phyloP scores from a whole-genome alignment of 2,888 invertebrate genomes.

The Eubasilissa splendida region DNA sequence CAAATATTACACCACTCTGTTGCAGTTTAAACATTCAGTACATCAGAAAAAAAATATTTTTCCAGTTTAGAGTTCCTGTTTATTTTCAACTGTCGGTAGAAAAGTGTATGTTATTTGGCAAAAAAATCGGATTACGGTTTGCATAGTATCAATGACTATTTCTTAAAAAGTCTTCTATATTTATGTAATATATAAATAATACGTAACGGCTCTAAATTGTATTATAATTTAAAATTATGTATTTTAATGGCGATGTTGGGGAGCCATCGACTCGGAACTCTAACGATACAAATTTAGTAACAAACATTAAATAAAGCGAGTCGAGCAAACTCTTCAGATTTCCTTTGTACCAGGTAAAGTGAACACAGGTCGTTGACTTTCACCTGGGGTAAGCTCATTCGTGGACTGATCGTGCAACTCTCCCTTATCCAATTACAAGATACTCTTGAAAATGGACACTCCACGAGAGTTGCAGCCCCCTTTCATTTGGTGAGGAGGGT shows the following conservation, averaged over 20 bases:
- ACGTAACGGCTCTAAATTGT: neutral
- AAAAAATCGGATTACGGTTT: too few relatives aligned
- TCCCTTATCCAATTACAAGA: constrained; percentile 49
- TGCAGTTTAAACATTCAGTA: too few relatives aligned
- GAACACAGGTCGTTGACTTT: constrained; percentile 43
- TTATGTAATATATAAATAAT: neutral
- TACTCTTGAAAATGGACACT: constrained; percentile 46
- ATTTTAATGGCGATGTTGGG: too few relatives aligned
- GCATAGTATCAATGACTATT: too few relatives aligned
- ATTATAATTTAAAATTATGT: too few relatives aligned
- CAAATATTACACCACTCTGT: too few relatives aligned
- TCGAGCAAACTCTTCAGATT: constrained; percentile 20
- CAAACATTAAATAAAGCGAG: constrained; percentile 18
- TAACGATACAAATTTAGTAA: neutral
- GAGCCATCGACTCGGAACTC: too few relatives aligned
- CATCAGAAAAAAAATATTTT: too few relatives aligned
- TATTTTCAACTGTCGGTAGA: too few relatives aligned
- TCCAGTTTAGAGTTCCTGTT: too few relatives aligned
- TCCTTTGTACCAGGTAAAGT: constrained; percentile 40
- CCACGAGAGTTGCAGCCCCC: constrained; percentile 13
- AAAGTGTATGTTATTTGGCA: too few relatives aligned
- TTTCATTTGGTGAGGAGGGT: neutral
- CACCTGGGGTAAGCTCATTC: constrained; percentile 35
- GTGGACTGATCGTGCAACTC: constrained; percentile 26
- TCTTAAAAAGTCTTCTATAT: too few relatives aligned